These are phyloP conservation scores for Tupaia tana DNA, from an alignment of 2,113 vertebrate genomes.

Conservation along the genomic window DNA sequence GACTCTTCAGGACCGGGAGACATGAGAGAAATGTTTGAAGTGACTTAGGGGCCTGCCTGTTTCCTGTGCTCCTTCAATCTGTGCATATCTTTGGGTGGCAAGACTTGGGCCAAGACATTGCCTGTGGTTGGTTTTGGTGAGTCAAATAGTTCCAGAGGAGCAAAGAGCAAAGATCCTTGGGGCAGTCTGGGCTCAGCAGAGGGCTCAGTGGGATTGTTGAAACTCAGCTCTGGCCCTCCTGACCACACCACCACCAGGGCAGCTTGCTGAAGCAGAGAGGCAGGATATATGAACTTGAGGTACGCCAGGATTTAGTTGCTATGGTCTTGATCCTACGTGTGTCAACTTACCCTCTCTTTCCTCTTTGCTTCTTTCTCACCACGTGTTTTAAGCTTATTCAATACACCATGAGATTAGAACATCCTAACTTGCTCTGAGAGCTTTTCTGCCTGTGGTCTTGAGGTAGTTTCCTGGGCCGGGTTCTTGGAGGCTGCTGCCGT, in stretches of 20 bases:
- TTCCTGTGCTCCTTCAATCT: background rate
- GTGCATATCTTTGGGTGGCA: too few relatives aligned
- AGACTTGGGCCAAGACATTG: background rate
- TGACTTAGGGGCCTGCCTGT: background rate
- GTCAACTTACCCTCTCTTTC: background rate
- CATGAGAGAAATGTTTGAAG: background rate
- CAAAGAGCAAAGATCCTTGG: background rate
- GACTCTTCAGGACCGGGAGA: background rate
- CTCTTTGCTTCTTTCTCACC: background rate
- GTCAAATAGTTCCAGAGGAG: background rate
- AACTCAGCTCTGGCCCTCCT: background rate
- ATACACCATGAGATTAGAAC: background rate
- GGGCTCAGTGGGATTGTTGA: background rate
- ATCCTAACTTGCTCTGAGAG: background rate
- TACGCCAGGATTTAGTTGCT: background rate
- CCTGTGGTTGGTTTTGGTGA: background rate
- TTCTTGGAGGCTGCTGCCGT: background rate
- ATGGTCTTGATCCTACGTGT: background rate
- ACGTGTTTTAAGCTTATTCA: background rate
- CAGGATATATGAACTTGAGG: rapidly evolving
- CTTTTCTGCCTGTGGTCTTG: background rate
- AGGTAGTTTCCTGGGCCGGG: background rate
- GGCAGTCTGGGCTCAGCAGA: background rate
- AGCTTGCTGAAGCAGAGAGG: background rate
- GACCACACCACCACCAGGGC: background rate